Evolutionary conservation across 2,888 invertebrate species (phyloP).

Genomic region (Eupithecia insigniata): DNA sequence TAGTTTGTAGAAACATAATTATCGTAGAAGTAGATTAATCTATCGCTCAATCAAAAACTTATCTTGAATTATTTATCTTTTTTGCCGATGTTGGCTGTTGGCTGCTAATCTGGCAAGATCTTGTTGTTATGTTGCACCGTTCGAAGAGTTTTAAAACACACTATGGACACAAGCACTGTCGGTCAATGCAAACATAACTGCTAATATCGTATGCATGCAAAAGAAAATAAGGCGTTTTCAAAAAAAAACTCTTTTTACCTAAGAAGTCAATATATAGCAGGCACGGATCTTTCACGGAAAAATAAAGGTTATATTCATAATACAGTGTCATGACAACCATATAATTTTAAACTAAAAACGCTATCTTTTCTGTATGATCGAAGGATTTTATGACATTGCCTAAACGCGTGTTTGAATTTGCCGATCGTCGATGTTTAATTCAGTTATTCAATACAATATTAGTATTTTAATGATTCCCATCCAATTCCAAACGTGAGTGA

Average conservation of each 20-base stretch:
- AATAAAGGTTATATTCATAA: no score
- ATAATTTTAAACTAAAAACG: no score
- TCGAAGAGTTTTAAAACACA: not conserved
- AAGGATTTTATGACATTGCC: no score
- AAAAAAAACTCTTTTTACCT: no score
- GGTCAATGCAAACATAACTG: not conserved
- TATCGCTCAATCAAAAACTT: not conserved
- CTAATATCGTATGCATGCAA: not conserved
- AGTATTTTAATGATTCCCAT: conserved; percentile 40
- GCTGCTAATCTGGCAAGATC: not conserved
- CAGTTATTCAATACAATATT: conserved; percentile 4
- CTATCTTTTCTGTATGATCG: no score
- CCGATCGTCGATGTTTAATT: conserved; percentile 17
- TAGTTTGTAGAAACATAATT: not conserved
- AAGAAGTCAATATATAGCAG: no score
- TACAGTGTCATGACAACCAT: no score
- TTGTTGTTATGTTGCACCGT: not conserved
- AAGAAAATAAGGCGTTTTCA: no score
- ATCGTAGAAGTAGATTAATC: not conserved
- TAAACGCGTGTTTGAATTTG: no score
- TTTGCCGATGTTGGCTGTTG: not conserved
- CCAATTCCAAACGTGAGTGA: conserved; percentile 72
- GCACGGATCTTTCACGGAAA: no score
- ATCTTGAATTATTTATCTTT: not conserved
- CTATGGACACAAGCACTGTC: not conserved